A percentile compares a stretch with the other conserved stretches of the same genome.
Evolutionary conservation across 2,888 invertebrate species (phyloP).

Genomic region (Xylophagus ater): DNA sequence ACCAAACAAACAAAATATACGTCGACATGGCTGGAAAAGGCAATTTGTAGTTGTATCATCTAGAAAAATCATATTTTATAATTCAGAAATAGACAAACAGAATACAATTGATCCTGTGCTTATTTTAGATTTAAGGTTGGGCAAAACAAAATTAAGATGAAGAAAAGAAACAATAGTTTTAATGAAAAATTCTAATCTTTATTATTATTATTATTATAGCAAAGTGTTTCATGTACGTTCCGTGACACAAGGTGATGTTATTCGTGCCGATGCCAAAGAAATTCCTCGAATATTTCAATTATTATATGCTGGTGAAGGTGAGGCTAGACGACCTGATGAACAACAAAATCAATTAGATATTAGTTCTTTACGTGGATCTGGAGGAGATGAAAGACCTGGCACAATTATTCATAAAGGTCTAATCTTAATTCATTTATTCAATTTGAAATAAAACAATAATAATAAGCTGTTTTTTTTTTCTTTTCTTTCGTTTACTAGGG

Average conservation of each 20-base stretch:
- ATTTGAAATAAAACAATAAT: background rate
- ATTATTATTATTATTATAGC: slow-evolving; percentile 43
- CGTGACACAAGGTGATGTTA: slow-evolving; percentile 98
- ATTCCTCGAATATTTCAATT: slow-evolving; percentile 97
- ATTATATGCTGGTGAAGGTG: slow-evolving; percentile 94
- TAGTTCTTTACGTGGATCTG: slow-evolving; percentile 41
- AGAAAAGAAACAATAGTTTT: too few relatives aligned
- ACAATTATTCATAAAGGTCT: slow-evolving; percentile 38
- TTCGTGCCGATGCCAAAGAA: slow-evolving; percentile 96
- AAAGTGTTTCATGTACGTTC: slow-evolving; percentile 98
- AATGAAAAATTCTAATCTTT: background rate
- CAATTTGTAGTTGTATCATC: slow-evolving; percentile 96
- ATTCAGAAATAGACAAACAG: slow-evolving; percentile 85
- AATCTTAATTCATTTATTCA: background rate
- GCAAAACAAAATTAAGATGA: too few relatives aligned
- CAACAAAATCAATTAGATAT: slow-evolving; percentile 46
- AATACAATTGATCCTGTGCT: slow-evolving; percentile 83
- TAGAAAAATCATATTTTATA: slow-evolving; percentile 94
- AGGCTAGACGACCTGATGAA: slow-evolving; percentile 69
- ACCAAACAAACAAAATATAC: slow-evolving; percentile 90
- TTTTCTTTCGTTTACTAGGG: slow-evolving; percentile 40
- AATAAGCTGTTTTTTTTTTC: background rate
- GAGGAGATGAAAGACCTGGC: slow-evolving; percentile 36
- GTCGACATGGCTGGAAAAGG: slow-evolving; percentile 92
- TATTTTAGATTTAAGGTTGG: slow-evolving; percentile 85